Evolutionary conservation across 2,888 invertebrate genomes (phyloP).

Genomic region (Sacculina carcini): DNA sequence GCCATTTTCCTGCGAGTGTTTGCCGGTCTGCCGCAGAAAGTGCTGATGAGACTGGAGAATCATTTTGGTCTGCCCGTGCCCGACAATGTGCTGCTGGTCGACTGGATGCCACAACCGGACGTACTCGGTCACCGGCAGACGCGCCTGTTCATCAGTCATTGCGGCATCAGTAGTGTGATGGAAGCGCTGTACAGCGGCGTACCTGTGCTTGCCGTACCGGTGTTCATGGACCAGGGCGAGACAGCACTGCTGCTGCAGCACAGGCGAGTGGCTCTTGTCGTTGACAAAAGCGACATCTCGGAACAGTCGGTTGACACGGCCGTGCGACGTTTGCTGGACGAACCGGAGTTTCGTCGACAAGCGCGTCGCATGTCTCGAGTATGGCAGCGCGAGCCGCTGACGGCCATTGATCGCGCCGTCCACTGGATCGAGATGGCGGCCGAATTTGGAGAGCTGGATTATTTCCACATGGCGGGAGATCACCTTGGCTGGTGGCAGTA

Average conservation of each 20-base stretch:
- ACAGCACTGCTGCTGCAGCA: neutral
- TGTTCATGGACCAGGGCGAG: conserved; percentile 9
- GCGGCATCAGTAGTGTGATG: conserved; percentile 9
- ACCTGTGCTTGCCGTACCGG: conserved; percentile 8
- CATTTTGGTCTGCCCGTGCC: neutral
- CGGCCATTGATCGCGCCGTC: neutral
- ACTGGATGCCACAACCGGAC: neutral
- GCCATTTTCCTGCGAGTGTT: conserved; percentile 9
- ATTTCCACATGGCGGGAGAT: neutral
- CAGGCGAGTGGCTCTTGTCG: neutral
- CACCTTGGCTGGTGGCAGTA: neutral
- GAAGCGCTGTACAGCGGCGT: conserved; percentile 11
- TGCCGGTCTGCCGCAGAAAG: conserved; percentile 5
- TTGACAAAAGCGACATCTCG: neutral
- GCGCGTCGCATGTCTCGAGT: neutral
- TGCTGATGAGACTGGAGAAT: conserved; percentile 9
- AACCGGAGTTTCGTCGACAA: neutral
- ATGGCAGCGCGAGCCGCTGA: neutral
- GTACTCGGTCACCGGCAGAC: conserved; percentile 8
- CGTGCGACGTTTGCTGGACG: neutral
- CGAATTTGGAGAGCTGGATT: neutral
- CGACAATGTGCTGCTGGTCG: neutral
- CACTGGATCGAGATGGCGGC: neutral
- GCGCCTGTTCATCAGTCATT: conserved; percentile 9
- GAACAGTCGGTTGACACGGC: neutral